Evolutionary conservation across 2,888 invertebrate species (phyloP).

Genomic region (Leucophora obtusa): DNA sequence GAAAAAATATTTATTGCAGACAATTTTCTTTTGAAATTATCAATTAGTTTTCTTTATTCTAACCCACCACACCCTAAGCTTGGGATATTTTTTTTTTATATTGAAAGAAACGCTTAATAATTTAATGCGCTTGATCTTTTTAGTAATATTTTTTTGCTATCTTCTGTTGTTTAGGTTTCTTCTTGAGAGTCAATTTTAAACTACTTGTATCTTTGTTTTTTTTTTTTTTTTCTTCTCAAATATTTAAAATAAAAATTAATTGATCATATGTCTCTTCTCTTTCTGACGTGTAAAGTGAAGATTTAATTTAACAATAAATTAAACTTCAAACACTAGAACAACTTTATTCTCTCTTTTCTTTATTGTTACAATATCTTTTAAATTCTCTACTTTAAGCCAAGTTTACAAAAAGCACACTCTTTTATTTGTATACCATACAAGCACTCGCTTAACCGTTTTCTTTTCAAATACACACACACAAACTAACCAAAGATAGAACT

Average conservation of each 20-base stretch:
- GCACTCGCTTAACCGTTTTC: constrained; percentile 20
- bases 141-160: constrained; percentile 24
- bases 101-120: constrained; percentile 61
- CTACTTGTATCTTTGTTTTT: constrained; percentile 42
- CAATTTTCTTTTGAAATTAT: constrained; percentile 10
- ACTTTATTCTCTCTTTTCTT: constrained; percentile 64
- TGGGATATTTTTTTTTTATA: constrained; percentile 30
- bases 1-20: constrained; percentile 2
- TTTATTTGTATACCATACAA: neutral
- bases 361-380: constrained; percentile 54
- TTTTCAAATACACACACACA: constrained; percentile 10
- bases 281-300: constrained; percentile 16
- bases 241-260: constrained; percentile 13
- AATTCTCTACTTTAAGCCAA: constrained; percentile 56
- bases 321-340: constrained; percentile 54
- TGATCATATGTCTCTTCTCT: constrained; percentile 28
- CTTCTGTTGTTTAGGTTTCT: constrained; percentile 44
- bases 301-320: constrained; percentile 26
- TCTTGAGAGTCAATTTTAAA: constrained; percentile 51
- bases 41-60: constrained; percentile 31
- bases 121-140: constrained; percentile 41
- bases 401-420: constrained; percentile 53
- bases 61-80: constrained; percentile 73
- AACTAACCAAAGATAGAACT: constrained; percentile 39
- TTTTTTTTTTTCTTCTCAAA: constrained; percentile 25